Evolutionary conservation across 2,797 vertebrate genomes (phyloP).

Genomic region (Notoglanidium macrostoma): DNA sequence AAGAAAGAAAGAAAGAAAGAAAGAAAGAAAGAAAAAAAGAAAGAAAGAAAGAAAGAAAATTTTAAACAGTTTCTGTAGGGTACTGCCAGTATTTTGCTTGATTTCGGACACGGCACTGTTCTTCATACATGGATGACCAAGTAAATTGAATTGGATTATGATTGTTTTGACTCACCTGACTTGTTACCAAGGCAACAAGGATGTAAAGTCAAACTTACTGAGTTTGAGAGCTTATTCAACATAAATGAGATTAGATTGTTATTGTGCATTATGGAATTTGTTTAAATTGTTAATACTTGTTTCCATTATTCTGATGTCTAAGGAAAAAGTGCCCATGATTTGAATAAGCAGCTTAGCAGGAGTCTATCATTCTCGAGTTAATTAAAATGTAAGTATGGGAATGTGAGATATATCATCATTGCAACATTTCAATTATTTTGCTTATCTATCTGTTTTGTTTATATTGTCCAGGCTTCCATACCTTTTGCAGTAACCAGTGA

Average conservation of each 20-base stretch:
- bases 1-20: neutral
- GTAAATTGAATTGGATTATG: neutral
- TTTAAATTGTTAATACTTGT: neutral
- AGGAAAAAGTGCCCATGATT: neutral
- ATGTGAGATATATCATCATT: neutral
- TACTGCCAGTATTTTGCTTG: too few species aligned
- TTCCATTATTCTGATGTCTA: neutral
- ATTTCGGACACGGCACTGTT: neutral
- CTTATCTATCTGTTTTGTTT: neutral
- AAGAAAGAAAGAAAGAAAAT: neutral
- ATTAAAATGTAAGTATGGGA: neutral
- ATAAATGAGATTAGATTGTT: neutral
- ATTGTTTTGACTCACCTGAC: neutral
- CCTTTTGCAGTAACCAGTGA: neutral
- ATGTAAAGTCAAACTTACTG: neutral
- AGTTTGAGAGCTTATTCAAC: neutral
- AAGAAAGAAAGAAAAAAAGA: neutral
- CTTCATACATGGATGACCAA: neutral
- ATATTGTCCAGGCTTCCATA: neutral
- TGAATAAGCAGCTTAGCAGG: neutral
- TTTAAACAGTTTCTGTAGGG: too few species aligned
- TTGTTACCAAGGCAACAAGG: neutral
- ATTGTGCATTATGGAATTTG: neutral
- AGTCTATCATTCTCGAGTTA: neutral
- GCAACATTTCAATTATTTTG: too few species aligned